A percentile compares a stretch with the other conserved stretches of the same genome.
Conservation (phyloP, 2,888 invertebrate genomes). For the Thyatira batis region DNA sequence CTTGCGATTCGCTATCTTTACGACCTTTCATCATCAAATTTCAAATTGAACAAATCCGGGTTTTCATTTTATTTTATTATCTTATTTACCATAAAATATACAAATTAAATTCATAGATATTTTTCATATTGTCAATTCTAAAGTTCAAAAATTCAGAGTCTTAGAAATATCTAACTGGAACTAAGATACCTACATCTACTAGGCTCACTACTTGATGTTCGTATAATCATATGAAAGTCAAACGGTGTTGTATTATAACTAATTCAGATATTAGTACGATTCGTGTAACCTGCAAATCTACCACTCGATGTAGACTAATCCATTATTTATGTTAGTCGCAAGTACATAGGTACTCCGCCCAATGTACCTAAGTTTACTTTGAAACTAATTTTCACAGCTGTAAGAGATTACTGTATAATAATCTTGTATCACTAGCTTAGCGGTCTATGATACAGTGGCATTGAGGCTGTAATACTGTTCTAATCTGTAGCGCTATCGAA, state of each 20-base stretch:
- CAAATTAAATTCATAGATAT: neutral
- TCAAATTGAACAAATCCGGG: neutral
- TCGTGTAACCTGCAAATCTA: slow-evolving; percentile 13
- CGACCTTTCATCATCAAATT: neutral
- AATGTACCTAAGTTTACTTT: slow-evolving; percentile 32
- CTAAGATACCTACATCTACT: too few species aligned
- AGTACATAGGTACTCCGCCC: slow-evolving; percentile 13
- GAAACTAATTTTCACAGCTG: slow-evolving; percentile 40
- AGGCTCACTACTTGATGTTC: neutral
- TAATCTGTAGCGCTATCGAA: neutral
- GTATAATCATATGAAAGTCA: neutral
- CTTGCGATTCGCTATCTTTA: neutral
- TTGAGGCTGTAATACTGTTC: neutral
- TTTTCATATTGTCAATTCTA: too few species aligned
- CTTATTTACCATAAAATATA: neutral
- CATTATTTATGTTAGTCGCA: slow-evolving; percentile 29
- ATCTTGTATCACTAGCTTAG: slow-evolving; percentile 20
- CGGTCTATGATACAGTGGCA: neutral
- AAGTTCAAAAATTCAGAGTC: too few species aligned
- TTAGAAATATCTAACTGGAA: too few species aligned
- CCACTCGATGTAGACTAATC: slow-evolving; percentile 27
- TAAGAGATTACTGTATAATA: slow-evolving; percentile 29
- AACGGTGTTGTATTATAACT: slow-evolving; percentile 15
- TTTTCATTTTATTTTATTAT: neutral
- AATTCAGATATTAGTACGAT: slow-evolving; percentile 13